Percentiles rank a stretch among this genome's conserved stretches.
Conservation (phyloP, 92 coral and sea anemone species). For the Paramuricea clavata region DNA sequence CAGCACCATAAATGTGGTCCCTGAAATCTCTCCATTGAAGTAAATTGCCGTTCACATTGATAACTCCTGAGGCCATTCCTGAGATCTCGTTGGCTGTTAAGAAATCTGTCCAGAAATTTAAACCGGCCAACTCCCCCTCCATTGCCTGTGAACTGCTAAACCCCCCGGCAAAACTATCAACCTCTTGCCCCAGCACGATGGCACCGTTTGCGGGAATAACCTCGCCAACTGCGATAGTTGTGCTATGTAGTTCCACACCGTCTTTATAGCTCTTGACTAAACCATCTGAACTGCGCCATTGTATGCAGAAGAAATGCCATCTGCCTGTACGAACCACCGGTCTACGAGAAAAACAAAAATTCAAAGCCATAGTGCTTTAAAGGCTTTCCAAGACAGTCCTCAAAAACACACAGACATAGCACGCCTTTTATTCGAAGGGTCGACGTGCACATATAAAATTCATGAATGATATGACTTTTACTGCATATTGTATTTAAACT, state of each 20-base stretch:
- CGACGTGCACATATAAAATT: no score
- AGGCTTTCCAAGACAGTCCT: no score
- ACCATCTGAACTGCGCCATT: constrained; percentile 25
- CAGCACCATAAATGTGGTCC: not conserved
- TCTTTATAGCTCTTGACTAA: not conserved
- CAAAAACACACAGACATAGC: no score
- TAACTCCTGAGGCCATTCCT: not conserved
- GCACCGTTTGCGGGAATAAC: not conserved
- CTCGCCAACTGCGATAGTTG: not conserved
- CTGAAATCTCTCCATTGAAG: constrained; percentile 12
- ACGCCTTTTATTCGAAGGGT: no score
- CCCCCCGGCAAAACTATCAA: not conserved
- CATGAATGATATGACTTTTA: no score
- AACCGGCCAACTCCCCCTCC: not conserved
- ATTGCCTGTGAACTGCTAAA: not conserved
- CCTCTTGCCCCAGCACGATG: not conserved
- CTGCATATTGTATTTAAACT: no score
- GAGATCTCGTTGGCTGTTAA: not conserved
- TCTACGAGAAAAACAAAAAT: not conserved
- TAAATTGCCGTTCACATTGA: constrained; percentile 4
- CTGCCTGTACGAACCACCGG: not conserved
- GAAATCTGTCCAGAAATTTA: constrained; percentile 7
- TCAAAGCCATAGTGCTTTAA: no score
- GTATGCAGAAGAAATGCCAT: constrained; percentile 9
- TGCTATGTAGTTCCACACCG: not conserved